Evolutionary conservation across 2,888 invertebrate species (phyloP), one percentile per base, ranked within the genome.

Genomic region (Tridacna crocea): DNA sequence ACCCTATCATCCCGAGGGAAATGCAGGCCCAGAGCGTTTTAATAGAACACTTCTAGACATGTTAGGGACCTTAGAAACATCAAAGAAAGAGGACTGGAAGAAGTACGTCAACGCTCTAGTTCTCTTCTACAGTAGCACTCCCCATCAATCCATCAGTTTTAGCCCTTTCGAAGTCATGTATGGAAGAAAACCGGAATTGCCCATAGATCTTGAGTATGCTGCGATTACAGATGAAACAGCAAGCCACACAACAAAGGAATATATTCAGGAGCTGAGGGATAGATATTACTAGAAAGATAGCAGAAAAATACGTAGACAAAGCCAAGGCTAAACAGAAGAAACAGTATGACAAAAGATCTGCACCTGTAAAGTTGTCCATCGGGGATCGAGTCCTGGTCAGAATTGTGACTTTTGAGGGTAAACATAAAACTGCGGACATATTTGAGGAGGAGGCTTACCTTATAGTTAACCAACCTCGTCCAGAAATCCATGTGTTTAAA

Each of bases 21-120:
- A 60, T 22, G 60, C 60, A 13, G 51, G 51, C 17, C 51, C 51
- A 12, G 51, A 51, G 51, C 51, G 51, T 51, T 51, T 51, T 51
- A 51, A 51, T 51, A 60, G 60, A 22, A 15, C 60, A n/a, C n/a
- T 60, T 10, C 60, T 15, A 10, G 22, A n/a, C n/a, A 60, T 60
- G 60, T 60, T 60, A 22, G 12, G 60, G 22, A 60, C 60, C 13
- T 17, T 51, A 51, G 51, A 51, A 51, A 12, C 51, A 51, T 51
- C 51, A 17, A 15, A 60, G 60, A 60, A 60, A 60, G 60, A 12
- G 22, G 60, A 60, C n/a, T 60, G 60, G 60, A 60, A 60, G 60
- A 60, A 60, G 60, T 60, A 60, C n/a, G 22, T 60, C 60, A 15
- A n/a, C n/a, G 12, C 60, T 60, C n/a, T 60, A n/a, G 60, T 60